Evolutionary conservation across 2,888 invertebrate genomes (phyloP).

Genomic region (Acanthopleura granulata): DNA sequence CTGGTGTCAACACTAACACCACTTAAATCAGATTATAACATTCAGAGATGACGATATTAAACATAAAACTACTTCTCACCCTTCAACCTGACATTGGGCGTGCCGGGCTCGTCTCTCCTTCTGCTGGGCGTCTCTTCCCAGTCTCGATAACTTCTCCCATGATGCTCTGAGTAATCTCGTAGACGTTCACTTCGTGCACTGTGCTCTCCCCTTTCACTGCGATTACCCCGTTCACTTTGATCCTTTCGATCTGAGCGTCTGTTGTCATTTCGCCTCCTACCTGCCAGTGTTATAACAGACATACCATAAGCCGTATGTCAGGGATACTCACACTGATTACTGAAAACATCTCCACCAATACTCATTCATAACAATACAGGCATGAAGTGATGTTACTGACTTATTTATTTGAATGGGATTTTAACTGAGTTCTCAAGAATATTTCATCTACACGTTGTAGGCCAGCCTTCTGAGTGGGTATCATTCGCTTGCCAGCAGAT

Average conservation of each 20-base stretch:
- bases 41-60: too few relatives aligned
- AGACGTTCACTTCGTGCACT: slow-evolving; percentile 13
- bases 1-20: too few relatives aligned
- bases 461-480: too few relatives aligned
- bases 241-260: slow-evolving; percentile 36
- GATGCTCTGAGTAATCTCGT: slow-evolving; percentile 27
- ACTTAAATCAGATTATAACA: too few relatives aligned
- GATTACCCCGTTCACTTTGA: slow-evolving; percentile 8
- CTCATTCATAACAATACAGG: too few relatives aligned
- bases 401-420: too few relatives aligned
- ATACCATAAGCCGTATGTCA: not conserved
- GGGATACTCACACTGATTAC: too few relatives aligned
- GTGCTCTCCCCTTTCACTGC: slow-evolving; percentile 13
- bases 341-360: too few relatives aligned
- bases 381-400: too few relatives aligned
- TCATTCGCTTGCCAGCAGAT: too few relatives aligned
- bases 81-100: slow-evolving; percentile 79
- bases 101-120: slow-evolving; percentile 86
- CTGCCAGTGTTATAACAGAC: slow-evolving; percentile 25
- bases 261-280: slow-evolving; percentile 28
- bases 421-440: too few relatives aligned
- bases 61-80: slow-evolving; percentile 34
- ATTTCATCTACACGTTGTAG: too few relatives aligned
- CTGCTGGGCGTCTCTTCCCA: slow-evolving; percentile 66
- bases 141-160: slow-evolving; percentile 52